Conservation (phyloP, 2,797 vertebrate species). For the Chaetodon trifasciatus region DNA sequence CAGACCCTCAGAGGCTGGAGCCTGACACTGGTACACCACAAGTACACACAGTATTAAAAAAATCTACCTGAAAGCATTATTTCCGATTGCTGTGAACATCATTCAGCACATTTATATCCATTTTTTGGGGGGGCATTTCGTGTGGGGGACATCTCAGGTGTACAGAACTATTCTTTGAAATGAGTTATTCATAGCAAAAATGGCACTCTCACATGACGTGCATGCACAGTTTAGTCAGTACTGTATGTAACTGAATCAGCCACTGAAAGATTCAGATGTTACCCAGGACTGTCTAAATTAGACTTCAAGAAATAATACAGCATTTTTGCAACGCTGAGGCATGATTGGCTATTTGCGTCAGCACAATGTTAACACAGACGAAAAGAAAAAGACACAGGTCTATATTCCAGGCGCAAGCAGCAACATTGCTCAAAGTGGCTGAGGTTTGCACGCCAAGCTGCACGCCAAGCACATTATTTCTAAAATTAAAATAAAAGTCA, state of each 20-base stretch:
- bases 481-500: constrained; percentile 32
- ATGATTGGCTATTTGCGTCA: not conserved
- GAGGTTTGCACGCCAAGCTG: constrained; percentile 7
- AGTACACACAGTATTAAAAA: not conserved
- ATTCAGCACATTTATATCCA: not conserved
- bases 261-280: not conserved
- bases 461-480: constrained; percentile 9
- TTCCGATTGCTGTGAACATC: not conserved
- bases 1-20: not conserved
- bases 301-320: not conserved
- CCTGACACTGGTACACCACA: not conserved
- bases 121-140: not conserved
- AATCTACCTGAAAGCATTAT: not conserved
- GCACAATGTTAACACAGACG: not conserved
- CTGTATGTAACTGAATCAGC: not conserved
- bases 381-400: not conserved
- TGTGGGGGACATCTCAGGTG: not conserved
- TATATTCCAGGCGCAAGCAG: constrained; percentile 3
- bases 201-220: not conserved
- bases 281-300: not conserved
- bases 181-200: not conserved
- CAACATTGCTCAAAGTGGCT: not conserved
- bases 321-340: not conserved
- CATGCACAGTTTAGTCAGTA: not conserved
- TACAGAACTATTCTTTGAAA: not conserved